Conservation (phyloP, 2,113 vertebrate genomes). For the pig (Sus scrofa) region T2T-Sscrofa CM000822.6:10313001-10313500, state of each 20-base stretch:
- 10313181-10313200: too few relatives aligned
- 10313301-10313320: too few relatives aligned
- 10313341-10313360: background rate
- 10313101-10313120: too few relatives aligned
- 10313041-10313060: background rate
- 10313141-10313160: too few relatives aligned
- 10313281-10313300: too few relatives aligned
- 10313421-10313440: background rate
- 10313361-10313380: slow-evolving; percentile 20
- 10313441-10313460: background rate
- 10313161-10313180: too few relatives aligned
- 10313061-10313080: background rate
- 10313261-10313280: too few relatives aligned
- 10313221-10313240: too few relatives aligned
- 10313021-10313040: background rate
- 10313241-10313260: too few relatives aligned
- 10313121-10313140: too few relatives aligned
- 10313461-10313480: background rate
- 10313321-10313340: too few relatives aligned
- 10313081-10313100: background rate
- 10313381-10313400: background rate
- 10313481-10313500: background rate
- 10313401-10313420: background rate
- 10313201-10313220: too few relatives aligned
- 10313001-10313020: background rate